phyloP scores from a whole-genome alignment of 2,797 vertebrate species.

The Myotis daubentonii region DNA sequence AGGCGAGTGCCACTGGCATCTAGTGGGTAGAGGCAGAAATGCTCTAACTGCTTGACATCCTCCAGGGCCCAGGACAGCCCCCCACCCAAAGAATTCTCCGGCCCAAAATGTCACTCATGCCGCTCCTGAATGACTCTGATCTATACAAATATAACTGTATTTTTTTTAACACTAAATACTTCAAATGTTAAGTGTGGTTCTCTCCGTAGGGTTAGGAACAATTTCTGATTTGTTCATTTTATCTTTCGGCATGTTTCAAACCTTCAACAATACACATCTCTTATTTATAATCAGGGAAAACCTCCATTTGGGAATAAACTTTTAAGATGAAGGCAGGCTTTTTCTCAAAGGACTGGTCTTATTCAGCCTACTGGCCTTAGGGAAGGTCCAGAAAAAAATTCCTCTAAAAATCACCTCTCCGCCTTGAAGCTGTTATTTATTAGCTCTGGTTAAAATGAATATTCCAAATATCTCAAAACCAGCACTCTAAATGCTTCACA shows the following conservation, averaged over 20 bases:
- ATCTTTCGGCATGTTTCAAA: slow-evolving; percentile 4
- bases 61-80: background rate
- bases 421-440: slow-evolving; percentile 70
- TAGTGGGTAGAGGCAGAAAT: background rate
- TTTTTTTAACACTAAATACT: background rate
- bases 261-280: background rate
- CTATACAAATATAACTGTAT: background rate
- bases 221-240: background rate
- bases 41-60: background rate
- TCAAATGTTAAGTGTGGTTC: background rate
- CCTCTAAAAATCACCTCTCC: slow-evolving; percentile 73
- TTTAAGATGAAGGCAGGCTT: slow-evolving; percentile 6
- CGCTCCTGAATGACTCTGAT: background rate
- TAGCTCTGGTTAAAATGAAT: slow-evolving; percentile 68
- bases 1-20: background rate
- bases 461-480: slow-evolving; percentile 74
- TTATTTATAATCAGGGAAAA: background rate
- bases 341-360: slow-evolving; percentile 71
- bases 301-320: background rate
- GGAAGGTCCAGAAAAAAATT: slow-evolving; percentile 67
- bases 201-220: background rate
- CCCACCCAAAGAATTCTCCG: background rate
- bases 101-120: background rate
- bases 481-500: slow-evolving; percentile 31
- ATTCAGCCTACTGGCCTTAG: slow-evolving; percentile 63